These are phyloP conservation scores for Drosophila bipectinata DNA, from an alignment of 1,140 invertebrate genomes.

Conservation along the genomic window DNA sequence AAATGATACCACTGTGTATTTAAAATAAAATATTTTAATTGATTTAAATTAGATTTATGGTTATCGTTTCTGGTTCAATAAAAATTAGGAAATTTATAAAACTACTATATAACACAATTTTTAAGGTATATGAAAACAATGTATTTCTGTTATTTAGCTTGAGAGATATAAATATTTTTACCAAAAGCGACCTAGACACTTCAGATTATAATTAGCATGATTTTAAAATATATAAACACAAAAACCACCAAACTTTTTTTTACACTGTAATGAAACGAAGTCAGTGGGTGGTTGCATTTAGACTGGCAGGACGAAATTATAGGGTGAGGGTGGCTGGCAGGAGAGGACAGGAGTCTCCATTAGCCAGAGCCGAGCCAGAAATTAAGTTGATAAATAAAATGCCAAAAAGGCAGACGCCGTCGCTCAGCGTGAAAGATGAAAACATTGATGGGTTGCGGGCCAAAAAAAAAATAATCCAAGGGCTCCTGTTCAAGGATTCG, in stretches of 20 bases:
- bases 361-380: conserved; percentile 65
- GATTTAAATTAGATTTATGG: too few species aligned
- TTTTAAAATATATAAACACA: too few species aligned
- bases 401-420: conserved; percentile 49
- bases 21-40: too few species aligned
- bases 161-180: too few species aligned
- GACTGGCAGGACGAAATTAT: neutral
- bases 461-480: neutral
- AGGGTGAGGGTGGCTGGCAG: conserved; percentile 1
- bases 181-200: too few species aligned
- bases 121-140: too few species aligned
- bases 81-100: too few species aligned
- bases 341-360: conserved; percentile 40
- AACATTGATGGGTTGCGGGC: conserved; percentile 34
- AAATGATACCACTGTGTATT: neutral
- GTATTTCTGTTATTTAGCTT: too few species aligned
- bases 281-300: conserved; percentile 7
- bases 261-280: neutral
- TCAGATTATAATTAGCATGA: too few species aligned
- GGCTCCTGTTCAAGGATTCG: neutral
- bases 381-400: conserved; percentile 80
- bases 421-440: conserved; percentile 69
- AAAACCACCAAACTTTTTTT: neutral
- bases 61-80: too few species aligned
- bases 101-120: too few species aligned